These are phyloP conservation scores for Cephus pygmeus DNA, from an alignment of 2,888 invertebrate genomes.

Conservation along the genomic window DNA sequence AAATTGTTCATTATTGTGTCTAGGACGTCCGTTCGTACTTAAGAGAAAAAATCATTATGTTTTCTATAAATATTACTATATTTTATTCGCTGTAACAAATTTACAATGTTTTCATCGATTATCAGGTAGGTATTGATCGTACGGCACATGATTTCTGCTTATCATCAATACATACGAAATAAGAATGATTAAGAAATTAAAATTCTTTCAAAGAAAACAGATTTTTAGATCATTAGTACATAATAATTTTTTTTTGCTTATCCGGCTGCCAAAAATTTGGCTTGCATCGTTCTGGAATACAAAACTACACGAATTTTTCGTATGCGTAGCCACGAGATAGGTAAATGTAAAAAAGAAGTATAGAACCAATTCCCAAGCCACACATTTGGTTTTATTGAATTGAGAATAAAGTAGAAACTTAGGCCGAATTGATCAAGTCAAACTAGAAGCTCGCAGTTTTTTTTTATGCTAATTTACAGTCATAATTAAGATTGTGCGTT, in stretches of 20 bases:
- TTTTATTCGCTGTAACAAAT: neutral
- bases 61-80: neutral
- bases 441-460: neutral
- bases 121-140: neutral
- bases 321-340: neutral
- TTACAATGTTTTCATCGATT: neutral
- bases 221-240: neutral
- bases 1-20: neutral
- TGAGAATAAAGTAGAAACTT: neutral
- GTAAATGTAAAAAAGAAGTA: neutral
- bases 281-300: neutral
- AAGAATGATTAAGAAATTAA: neutral
- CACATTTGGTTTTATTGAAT: neutral
- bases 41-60: neutral
- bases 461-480: neutral
- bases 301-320: neutral
- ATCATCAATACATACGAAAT: neutral
- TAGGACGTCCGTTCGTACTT: neutral
- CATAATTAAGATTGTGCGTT: neutral
- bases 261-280: neutral
- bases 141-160: neutral
- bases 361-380: neutral
- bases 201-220: neutral
- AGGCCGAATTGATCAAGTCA: neutral
- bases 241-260: neutral